Evolutionary conservation across 2,113 vertebrate genomes (phyloP).

Genomic region (Campylorhamphus procurvoides): DNA sequence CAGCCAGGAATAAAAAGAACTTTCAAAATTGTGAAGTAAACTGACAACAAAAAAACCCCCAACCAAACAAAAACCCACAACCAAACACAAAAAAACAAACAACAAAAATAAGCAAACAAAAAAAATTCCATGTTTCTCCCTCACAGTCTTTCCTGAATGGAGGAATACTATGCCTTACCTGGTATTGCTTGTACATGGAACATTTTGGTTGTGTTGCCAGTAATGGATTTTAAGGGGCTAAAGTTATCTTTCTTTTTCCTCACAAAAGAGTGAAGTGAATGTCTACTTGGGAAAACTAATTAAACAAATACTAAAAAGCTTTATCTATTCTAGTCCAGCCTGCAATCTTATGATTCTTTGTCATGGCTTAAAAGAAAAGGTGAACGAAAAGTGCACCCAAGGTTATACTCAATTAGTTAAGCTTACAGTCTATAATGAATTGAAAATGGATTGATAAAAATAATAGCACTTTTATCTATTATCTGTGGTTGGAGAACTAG

Average conservation of each 20-base stretch:
- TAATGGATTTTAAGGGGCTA: background rate
- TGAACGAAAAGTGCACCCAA: background rate
- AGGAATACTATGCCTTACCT: background rate
- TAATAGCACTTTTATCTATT: background rate
- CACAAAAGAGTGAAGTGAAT: background rate
- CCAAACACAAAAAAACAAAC: background rate
- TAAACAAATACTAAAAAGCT: background rate
- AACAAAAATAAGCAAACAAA: no score
- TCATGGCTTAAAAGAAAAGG: background rate
- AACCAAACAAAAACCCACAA: no score
- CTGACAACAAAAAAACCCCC: background rate
- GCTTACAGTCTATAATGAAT: background rate
- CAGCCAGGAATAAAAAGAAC: background rate
- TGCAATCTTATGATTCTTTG: conserved; percentile 2
- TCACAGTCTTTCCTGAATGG: background rate
- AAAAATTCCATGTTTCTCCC: background rate
- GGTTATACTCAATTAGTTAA: background rate
- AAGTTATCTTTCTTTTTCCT: background rate
- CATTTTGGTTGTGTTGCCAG: background rate
- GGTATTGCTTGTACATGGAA: background rate
- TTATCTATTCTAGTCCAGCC: background rate
- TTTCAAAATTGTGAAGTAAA: background rate
- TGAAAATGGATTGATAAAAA: background rate
- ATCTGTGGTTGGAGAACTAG: background rate
- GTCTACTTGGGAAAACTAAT: background rate